Percentiles rank a stretch among this genome's conserved stretches.
These are phyloP conservation scores for Xestia xanthographa DNA, from an alignment of 2,888 invertebrate species.

Conservation along the genomic window DNA sequence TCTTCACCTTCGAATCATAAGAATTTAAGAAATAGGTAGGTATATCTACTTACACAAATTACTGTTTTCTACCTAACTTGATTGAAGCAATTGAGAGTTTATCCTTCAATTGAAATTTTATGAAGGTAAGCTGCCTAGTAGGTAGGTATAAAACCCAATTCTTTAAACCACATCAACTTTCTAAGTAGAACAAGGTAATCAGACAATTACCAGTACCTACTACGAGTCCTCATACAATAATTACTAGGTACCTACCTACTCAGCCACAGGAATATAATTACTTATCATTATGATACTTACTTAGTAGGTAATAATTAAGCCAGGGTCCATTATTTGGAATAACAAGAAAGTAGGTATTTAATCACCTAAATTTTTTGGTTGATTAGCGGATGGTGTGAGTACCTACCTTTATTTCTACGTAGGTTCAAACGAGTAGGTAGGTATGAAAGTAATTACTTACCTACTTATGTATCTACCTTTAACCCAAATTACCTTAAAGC, in stretches of 20 bases:
- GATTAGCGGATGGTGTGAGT: background rate
- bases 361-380: background rate
- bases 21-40: too few relatives aligned
- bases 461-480: background rate
- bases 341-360: background rate
- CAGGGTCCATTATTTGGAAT: background rate
- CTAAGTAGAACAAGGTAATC: background rate
- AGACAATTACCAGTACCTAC: background rate
- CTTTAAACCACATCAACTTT: background rate
- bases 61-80: too few relatives aligned
- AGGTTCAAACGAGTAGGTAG: background rate
- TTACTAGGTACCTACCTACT: too few relatives aligned
- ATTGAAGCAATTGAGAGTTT: too few relatives aligned
- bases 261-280: background rate
- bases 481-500: background rate
- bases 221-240: background rate
- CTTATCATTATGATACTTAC: background rate
- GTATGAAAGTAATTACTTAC: background rate
- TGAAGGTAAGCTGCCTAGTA: too few relatives aligned
- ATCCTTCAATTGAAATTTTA: too few relatives aligned
- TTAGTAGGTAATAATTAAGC: background rate
- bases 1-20: background rate
- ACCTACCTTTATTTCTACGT: background rate
- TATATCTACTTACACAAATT: too few relatives aligned
- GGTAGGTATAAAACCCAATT: too few relatives aligned